Evolutionary conservation across 92 coral and sea anemone genomes (phyloP), one percentile per base, ranked within the genome.

Genomic region (Epizoanthus ramosus): DNA sequence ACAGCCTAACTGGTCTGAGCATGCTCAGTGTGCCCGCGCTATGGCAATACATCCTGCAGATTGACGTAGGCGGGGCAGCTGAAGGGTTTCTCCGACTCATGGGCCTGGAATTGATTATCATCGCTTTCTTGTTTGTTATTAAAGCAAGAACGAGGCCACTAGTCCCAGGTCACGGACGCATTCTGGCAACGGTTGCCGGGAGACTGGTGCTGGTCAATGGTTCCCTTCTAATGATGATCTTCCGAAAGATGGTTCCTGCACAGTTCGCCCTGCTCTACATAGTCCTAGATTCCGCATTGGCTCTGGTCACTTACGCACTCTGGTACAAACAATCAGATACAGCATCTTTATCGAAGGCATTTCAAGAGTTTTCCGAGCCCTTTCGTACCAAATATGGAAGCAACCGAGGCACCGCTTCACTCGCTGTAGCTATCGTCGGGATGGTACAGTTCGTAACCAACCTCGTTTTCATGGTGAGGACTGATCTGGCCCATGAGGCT

Each of bases 121-220:
- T 88, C 56, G 91, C 85, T 28, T 16, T 74, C 64, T 28, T 72
- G 47, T 56, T 79, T 7, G 13, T 80, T 14, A 68, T 79, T n/a
- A 39, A 61, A 33, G 86, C 92, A 3, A 84, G 92, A 15, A 59
- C 89, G 74, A 88, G 73, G 15, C 83, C 50, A 74, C 64, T 75
- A 69, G 61, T 63, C n/a, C 64, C 71, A 57, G 71, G 75, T 1
- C 59, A 80, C 16, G 76, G 84, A 24, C 85, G 75, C n/a, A 23
- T 73, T 10, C 63, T 88, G 13, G 65, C 59, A 0, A 53, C 89
- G n/a, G 71, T 88, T 16, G 37, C 25, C 4, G 68, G 57, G 68
- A 75, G 87, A 13, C 25, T 73, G 22, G 7, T 73, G 35, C 37
- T 58, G 0, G 84, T 85, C 56, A n/a, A 67, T 33, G 66, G 57